Evolutionary conservation across 1,140 invertebrate species (phyloP).

Genomic region (Diploscapter pachys): DNA sequence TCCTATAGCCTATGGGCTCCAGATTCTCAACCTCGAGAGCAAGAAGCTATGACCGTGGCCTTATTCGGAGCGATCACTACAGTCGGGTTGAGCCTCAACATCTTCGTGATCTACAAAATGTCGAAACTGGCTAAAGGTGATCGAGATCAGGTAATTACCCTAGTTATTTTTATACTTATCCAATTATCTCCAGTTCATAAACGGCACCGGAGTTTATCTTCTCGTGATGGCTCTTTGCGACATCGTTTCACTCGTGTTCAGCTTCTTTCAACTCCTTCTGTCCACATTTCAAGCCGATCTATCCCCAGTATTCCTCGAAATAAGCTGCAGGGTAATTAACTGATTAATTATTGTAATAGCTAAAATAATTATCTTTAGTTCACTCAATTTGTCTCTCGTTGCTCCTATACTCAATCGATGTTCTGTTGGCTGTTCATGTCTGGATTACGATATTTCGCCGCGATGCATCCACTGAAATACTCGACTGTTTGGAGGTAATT

Average conservation of each 20-base stretch:
- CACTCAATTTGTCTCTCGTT: slow-evolving; percentile 5
- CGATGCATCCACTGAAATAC: slow-evolving; percentile 12
- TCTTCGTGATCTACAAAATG: slow-evolving; percentile 23
- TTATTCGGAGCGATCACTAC: slow-evolving; percentile 16
- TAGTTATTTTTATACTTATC: not conserved
- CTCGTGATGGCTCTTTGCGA: slow-evolving; percentile 26
- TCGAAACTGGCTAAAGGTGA: slow-evolving; percentile 11
- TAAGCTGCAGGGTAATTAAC: slow-evolving; percentile 1
- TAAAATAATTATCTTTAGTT: slow-evolving; percentile 5
- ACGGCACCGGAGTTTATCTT: slow-evolving; percentile 30
- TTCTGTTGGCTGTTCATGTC: slow-evolving; percentile 37
- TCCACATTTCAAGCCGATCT: not conserved
- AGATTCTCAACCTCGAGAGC: not conserved
- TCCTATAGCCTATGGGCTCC: not conserved
- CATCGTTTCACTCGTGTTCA: slow-evolving; percentile 18
- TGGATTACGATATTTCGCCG: slow-evolving; percentile 25
- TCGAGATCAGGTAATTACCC: slow-evolving; percentile 23
- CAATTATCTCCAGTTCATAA: slow-evolving; percentile 23
- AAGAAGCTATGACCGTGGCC: not conserved
- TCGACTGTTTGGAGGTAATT: not conserved
- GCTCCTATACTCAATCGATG: slow-evolving; percentile 22
- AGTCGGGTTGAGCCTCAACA: slow-evolving; percentile 20
- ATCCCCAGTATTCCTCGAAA: not conserved
- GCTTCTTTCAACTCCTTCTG: slow-evolving; percentile 18
- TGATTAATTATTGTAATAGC: not conserved